Evolutionary conservation across 2,113 vertebrate species (phyloP).

Genomic region (Clarias magur): DNA sequence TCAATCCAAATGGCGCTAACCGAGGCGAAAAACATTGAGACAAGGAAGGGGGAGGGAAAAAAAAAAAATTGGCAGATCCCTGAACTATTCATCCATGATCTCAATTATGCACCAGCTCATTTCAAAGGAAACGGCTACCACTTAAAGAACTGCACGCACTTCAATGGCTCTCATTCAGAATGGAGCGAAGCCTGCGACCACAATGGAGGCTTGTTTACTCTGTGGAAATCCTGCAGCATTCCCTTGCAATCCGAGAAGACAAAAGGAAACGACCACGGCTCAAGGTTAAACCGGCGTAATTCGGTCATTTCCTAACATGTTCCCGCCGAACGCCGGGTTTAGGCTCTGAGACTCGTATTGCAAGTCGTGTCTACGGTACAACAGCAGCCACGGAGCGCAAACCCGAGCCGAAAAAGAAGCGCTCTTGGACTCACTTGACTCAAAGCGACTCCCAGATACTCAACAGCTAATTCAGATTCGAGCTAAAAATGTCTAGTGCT

Average conservation of each 20-base stretch:
- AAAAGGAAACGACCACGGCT: constrained; percentile 35
- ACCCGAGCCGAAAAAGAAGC: neutral
- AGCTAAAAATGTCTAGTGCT: neutral
- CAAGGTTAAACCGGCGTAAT: neutral
- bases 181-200: constrained; percentile 27
- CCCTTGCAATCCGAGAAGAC: constrained; percentile 25
- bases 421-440: neutral
- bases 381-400: neutral
- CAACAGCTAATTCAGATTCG: neutral
- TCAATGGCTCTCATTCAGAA: constrained; percentile 40
- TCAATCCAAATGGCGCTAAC: constrained; percentile 18
- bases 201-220: constrained; percentile 42
- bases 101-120: constrained; percentile 45
- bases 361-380: neutral
- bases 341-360: neutral
- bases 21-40: neutral
- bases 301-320: neutral
- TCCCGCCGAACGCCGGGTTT: too few relatives aligned
- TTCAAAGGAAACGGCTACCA: constrained; percentile 46
- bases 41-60: neutral
- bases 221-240: constrained; percentile 37
- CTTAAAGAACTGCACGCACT: constrained; percentile 39
- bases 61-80: neutral
- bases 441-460: neutral
- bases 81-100: constrained; percentile 35